phyloP scores from a whole-genome alignment of 2,113 vertebrate genomes.

The Rhea americana region DNA sequence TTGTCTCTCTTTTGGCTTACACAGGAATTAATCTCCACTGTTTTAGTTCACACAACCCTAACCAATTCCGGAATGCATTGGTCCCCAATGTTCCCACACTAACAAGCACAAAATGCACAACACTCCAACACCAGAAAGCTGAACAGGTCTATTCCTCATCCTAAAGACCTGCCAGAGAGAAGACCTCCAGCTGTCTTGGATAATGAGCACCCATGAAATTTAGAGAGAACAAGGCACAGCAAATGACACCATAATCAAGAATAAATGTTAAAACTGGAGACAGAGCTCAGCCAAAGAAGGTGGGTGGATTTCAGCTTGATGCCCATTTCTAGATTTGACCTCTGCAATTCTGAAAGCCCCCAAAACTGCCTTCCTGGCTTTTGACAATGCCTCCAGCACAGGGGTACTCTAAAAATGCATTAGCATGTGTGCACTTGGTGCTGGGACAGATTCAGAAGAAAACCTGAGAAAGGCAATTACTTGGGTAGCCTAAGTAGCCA shows the following conservation, averaged over 20 bases:
- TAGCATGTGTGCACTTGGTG: background rate
- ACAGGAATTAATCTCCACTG: background rate
- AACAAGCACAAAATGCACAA: background rate
- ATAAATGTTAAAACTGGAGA: conserved; percentile 1
- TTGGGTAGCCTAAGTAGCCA: background rate
- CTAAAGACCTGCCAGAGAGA: conserved; percentile 32
- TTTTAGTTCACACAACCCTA: background rate
- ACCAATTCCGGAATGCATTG: background rate
- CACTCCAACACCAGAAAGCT: conserved; percentile 2
- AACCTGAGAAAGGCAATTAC: background rate
- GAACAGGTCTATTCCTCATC: background rate
- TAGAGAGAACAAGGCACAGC: conserved; percentile 17
- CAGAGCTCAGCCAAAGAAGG: background rate
- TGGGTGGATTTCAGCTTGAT: conserved; percentile 22
- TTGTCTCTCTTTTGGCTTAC: background rate
- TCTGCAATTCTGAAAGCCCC: background rate
- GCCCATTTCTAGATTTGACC: background rate
- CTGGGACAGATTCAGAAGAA: background rate
- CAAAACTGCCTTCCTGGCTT: background rate
- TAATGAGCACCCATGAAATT: background rate
- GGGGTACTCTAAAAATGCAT: background rate
- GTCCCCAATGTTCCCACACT: background rate
- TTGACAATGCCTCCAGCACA: background rate
- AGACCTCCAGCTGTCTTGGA: conserved; percentile 47
- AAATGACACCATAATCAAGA: conserved; percentile 34